Conservation (phyloP, 2,797 vertebrate genomes). For the Liasis olivaceus region DNA sequence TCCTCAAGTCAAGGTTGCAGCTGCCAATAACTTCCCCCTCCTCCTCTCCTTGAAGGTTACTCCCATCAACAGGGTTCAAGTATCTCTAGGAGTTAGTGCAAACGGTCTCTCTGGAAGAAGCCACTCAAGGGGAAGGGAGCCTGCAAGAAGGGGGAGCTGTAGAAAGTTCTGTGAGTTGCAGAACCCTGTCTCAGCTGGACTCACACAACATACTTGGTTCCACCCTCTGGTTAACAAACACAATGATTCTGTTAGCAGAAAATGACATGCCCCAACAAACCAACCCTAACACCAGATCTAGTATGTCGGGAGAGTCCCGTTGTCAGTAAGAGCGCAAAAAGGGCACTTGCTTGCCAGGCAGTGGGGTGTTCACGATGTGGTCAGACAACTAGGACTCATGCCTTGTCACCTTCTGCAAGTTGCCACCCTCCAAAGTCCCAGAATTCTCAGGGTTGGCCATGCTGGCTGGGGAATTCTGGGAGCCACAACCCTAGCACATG, state of each 20-base stretch:
- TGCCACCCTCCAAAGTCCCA: neutral
- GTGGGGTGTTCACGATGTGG: neutral
- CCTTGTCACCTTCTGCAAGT: neutral
- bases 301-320: neutral
- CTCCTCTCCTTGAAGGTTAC: neutral
- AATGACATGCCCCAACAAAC: too few species aligned
- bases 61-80: neutral
- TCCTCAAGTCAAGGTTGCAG: neutral
- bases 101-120: neutral
- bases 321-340: neutral
- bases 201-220: neutral
- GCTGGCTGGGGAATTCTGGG: neutral
- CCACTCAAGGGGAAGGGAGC: neutral
- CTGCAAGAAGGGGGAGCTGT: too few species aligned
- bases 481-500: neutral
- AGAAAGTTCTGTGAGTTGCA: neutral
- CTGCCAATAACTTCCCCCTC: too few species aligned
- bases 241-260: neutral
- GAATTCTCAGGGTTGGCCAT: neutral
- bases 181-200: neutral
- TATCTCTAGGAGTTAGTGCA: neutral
- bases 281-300: neutral
- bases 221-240: neutral
- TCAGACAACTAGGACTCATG: neutral
- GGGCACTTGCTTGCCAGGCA: neutral